Evolutionary conservation across 53 echinoderm and acorn worm species (phyloP).

Genomic region (Glandiceps talaboti): DNA sequence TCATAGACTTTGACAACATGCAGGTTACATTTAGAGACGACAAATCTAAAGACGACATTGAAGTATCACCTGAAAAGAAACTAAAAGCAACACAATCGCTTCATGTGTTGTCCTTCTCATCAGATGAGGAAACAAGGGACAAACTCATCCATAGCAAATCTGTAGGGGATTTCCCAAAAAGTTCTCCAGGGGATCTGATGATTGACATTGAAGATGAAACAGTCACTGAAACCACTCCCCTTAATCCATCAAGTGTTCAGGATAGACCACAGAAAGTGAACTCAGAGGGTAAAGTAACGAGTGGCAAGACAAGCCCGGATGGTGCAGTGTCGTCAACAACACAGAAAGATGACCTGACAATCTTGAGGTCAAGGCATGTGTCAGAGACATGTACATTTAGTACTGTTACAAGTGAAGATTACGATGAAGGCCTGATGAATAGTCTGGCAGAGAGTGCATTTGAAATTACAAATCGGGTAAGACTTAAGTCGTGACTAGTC

Average conservation of each 20-base stretch:
- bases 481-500: no score
- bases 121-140: background rate
- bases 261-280: background rate
- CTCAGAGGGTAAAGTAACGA: no score
- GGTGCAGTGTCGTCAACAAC: background rate
- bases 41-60: background rate
- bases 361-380: background rate
- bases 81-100: background rate
- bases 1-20: background rate
- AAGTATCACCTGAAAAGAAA: background rate
- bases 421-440: slow-evolving; percentile 51
- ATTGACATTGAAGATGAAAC: background rate
- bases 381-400: background rate
- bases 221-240: background rate
- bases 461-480: slow-evolving; percentile 91
- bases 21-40: background rate
- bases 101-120: background rate
- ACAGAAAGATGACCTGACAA: background rate
- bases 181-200: background rate
- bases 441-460: slow-evolving; percentile 86
- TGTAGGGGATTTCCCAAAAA: background rate
- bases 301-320: no score
- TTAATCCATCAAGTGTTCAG: background rate
- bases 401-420: background rate
- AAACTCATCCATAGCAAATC: background rate